Evolutionary conservation across 2,797 vertebrate species (phyloP), one percentile per base, ranked within the genome.

Genomic region (Pangasius djambal): DNA sequence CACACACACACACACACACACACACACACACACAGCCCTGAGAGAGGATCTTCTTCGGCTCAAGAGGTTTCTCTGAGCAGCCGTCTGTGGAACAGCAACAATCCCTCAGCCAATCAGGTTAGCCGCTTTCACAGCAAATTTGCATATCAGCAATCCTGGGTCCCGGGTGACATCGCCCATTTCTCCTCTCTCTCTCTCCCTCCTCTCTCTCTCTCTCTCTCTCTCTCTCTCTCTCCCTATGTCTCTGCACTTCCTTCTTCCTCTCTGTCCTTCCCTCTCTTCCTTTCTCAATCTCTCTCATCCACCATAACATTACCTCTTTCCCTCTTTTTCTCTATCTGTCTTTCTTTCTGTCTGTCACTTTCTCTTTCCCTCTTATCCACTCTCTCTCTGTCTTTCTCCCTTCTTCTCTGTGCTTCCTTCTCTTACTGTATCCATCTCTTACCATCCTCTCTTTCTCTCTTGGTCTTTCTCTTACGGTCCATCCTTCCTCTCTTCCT

Each of bases 1-100:
- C 77, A 79, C 92, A 91, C 92, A 94, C 86, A 91, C 88, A 89
- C 44, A 77, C 89, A 67, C 90, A 92, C 92, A 89, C 88, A 84
- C 88, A 59, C 88, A 78, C 67, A 89, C 87, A 93, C 75, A 63
- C 77, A 79, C 28, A 22, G 55, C 22, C 55, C 52, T 44, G 63
- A 72, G 86, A 63, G 87, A 75, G 44, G 90, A 81, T 86, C 63
- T 89, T 86, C 77, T 78, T 22, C 61, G 25, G 65, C 88, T 89
- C 89, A 88, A 90, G 87, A 87, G 78, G 78, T 65, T 88, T 87
- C 67, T 78, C 65, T 89, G 67, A 86, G 86, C 67, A 85, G 78
- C 31, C 75, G 59, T 59, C 88, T 77, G 79, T 28, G 87, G 69
- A 87, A 70, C 44, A 69, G 34, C n/a, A 87, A 52, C 57, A 88